Evolutionary conservation across 2,888 invertebrate species (phyloP).

Genomic region (Cosmia pyralina): DNA sequence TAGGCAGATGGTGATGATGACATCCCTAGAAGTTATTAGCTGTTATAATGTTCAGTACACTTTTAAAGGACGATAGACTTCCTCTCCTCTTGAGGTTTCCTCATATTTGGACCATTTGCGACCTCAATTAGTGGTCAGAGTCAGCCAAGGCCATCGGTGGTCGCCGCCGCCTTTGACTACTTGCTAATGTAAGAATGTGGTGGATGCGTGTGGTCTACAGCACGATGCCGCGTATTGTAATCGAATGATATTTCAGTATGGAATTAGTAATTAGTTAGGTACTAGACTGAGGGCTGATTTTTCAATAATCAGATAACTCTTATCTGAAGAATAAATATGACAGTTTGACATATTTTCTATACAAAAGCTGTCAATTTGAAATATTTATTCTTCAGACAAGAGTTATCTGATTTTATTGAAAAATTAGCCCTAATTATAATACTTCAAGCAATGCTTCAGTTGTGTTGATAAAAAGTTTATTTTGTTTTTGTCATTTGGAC

Average conservation of each 20-base stretch:
- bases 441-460: not conserved
- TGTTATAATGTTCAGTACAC: not conserved
- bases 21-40: not conserved
- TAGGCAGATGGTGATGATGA: too few species aligned
- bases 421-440: not conserved
- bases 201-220: not conserved
- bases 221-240: too few species aligned
- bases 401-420: too few species aligned
- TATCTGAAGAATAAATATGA: too few species aligned
- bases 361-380: too few species aligned
- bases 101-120: not conserved
- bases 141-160: not conserved
- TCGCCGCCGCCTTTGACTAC: not conserved
- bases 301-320: too few species aligned
- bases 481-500: not conserved
- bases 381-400: too few species aligned
- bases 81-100: too few species aligned
- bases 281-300: too few species aligned
- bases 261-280: not conserved
- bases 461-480: not conserved
- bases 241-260: not conserved
- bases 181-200: not conserved
- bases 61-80: conserved; percentile 1
- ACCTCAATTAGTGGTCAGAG: not conserved
- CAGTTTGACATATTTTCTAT: too few species aligned